These are phyloP conservation scores for Halocaridina rubra DNA, from an alignment of 2,888 invertebrate species.

Conservation along the genomic window DNA sequence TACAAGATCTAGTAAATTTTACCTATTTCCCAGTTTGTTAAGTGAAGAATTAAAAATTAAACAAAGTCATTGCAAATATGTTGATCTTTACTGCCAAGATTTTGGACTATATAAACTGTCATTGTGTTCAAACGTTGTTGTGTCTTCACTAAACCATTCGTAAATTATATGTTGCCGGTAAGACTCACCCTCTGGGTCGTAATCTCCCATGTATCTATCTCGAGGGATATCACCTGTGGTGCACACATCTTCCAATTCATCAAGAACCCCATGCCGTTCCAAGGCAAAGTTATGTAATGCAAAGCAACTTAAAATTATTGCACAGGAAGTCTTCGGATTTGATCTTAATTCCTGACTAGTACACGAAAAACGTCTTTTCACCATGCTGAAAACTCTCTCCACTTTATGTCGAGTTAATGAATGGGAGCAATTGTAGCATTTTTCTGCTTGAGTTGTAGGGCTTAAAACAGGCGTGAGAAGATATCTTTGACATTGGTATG, in stretches of 20 bases:
- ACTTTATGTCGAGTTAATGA: slow-evolving; percentile 10
- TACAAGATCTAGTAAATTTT: no score
- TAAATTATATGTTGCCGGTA: slow-evolving; percentile 47
- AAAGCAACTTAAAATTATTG: slow-evolving; percentile 41
- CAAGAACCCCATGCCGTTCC: slow-evolving; percentile 31
- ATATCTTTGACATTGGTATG: slow-evolving; percentile 45
- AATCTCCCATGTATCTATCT: slow-evolving; percentile 34
- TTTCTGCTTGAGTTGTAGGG: slow-evolving; percentile 27
- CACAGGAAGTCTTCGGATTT: slow-evolving; percentile 46
- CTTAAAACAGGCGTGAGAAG: slow-evolving; percentile 30
- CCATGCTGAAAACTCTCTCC: slow-evolving; percentile 18
- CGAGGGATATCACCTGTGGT: slow-evolving; percentile 27
- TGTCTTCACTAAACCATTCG: slow-evolving; percentile 43
- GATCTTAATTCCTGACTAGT: slow-evolving; percentile 33
- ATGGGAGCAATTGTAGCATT: slow-evolving; percentile 39
- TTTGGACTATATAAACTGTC: neutral
- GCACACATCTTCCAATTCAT: neutral
- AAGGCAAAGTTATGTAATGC: slow-evolving; percentile 41
- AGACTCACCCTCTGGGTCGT: slow-evolving; percentile 44
- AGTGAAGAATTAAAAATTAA: no score
- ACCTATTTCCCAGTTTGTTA: no score
- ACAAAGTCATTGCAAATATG: no score
- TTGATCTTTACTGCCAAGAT: neutral
- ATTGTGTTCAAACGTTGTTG: neutral
- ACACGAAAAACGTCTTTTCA: slow-evolving; percentile 34